A percentile compares a stretch with the other conserved stretches of the same genome.
Evolutionary conservation across 1,140 invertebrate species (phyloP).

Genomic region (Nixonia krombeini): DNA sequence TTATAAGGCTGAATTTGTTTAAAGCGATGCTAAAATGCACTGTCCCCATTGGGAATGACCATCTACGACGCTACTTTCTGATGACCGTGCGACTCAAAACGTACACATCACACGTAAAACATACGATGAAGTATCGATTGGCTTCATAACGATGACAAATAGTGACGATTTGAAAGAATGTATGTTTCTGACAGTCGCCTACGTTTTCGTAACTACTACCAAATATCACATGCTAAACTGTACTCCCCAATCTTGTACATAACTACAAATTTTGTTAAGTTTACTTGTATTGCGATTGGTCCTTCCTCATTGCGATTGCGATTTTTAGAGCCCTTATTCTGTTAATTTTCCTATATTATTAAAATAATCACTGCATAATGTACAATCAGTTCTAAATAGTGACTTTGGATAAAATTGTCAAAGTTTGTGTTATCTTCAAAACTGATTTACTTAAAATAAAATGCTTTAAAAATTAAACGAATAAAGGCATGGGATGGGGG

Average conservation of each 20-base stretch:
- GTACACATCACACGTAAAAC: neutral
- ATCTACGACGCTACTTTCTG: neutral
- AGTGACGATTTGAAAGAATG: neutral
- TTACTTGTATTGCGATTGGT: constrained; percentile 45
- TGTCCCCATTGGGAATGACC: neutral
- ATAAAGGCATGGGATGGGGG: constrained; percentile 7
- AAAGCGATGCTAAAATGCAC: neutral
- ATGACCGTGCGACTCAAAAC: neutral
- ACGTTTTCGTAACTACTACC: neutral
- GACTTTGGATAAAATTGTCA: too few relatives aligned
- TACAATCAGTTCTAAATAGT: too few relatives aligned
- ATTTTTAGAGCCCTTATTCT: neutral
- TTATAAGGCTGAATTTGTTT: too few relatives aligned
- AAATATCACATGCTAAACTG: constrained; percentile 30
- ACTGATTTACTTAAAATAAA: too few relatives aligned
- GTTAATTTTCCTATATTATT: neutral
- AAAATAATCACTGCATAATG: too few relatives aligned
- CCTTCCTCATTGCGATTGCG: constrained; percentile 27
- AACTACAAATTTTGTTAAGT: constrained; percentile 31
- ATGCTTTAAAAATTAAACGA: neutral
- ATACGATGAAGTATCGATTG: neutral
- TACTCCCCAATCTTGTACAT: constrained; percentile 27
- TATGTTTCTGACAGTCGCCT: neutral
- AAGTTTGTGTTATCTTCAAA: too few relatives aligned
- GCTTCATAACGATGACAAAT: neutral